These are phyloP conservation scores for Piezodorus guildinii DNA, from an alignment of 1,140 invertebrate species.

Conservation along the genomic window DNA sequence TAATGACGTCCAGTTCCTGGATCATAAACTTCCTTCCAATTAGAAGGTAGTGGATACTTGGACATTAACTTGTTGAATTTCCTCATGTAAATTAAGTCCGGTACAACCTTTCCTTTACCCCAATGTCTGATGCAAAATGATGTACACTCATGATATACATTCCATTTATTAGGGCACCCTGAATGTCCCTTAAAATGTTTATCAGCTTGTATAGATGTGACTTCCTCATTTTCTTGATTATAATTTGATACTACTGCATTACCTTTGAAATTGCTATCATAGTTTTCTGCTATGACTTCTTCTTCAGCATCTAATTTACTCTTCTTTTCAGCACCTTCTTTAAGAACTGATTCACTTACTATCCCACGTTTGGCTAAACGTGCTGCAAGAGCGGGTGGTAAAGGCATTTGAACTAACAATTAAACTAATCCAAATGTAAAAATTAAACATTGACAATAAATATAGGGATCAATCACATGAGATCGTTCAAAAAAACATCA, in stretches of 20 bases:
- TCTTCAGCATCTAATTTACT: slow-evolving; percentile 36
- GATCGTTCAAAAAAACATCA: too few relatives aligned
- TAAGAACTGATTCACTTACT: slow-evolving; percentile 39
- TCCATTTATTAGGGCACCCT: slow-evolving; percentile 92
- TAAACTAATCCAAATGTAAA: not conserved
- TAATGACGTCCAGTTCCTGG: slow-evolving; percentile 73
- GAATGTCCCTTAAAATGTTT: slow-evolving; percentile 44
- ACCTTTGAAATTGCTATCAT: slow-evolving; percentile 37
- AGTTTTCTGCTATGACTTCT: slow-evolving; percentile 82
- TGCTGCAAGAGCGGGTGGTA: slow-evolving; percentile 74
- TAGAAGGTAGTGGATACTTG: slow-evolving; percentile 81
- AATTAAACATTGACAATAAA: not conserved
- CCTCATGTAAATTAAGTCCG: slow-evolving; percentile 61
- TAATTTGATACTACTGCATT: not conserved
- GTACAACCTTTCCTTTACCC: slow-evolving; percentile 60
- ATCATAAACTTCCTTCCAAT: slow-evolving; percentile 91
- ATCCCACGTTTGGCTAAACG: slow-evolving; percentile 77
- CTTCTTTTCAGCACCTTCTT: slow-evolving; percentile 32
- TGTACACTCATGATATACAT: slow-evolving; percentile 87
- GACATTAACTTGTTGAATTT: slow-evolving; percentile 63
- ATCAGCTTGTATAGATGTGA: slow-evolving; percentile 16
- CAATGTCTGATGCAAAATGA: slow-evolving; percentile 81
- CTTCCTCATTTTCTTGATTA: slow-evolving; percentile 16
- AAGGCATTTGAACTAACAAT: slow-evolving; percentile 50
- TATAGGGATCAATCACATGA: too few relatives aligned